Conservation (phyloP, 2,888 invertebrate genomes). For the Congeria kusceri region DNA sequence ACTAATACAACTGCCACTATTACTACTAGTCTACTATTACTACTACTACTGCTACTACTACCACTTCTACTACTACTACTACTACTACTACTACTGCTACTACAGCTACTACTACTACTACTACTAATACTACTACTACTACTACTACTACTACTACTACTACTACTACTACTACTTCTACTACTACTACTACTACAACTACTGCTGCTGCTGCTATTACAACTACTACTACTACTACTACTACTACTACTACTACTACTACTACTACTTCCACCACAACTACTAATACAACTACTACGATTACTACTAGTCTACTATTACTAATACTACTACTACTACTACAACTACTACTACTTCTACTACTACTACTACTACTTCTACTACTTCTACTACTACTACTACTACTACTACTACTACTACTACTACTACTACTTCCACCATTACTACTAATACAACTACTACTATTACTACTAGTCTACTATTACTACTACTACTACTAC, state of each 20-base stretch:
- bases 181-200: constrained; percentile 3
- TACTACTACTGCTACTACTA: constrained; percentile 1
- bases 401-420: constrained; percentile 4
- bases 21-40: constrained; percentile 3
- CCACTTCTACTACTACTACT: constrained; percentile 4
- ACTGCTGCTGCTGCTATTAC: background rate
- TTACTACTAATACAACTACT: background rate
- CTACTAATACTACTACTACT: constrained; percentile 1
- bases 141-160: constrained; percentile 9
- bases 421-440: background rate
- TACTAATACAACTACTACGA: background rate
- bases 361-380: background rate
- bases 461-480: constrained; percentile 1
- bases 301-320: no score
- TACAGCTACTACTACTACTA: constrained; percentile 8
- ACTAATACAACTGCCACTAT: background rate
- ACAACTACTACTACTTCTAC: background rate
- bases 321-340: constrained; percentile 4
- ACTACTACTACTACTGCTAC: constrained; percentile 8
- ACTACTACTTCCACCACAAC: background rate
- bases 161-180: constrained; percentile 3
- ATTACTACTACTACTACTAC: constrained; percentile 6
- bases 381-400: constrained; percentile 8
- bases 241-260: background rate
- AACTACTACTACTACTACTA: background rate